Evolutionary conservation across 2,888 invertebrate genomes (phyloP), one percentile per base, ranked within the genome.

Genomic region (Therioaphis trifolii): DNA sequence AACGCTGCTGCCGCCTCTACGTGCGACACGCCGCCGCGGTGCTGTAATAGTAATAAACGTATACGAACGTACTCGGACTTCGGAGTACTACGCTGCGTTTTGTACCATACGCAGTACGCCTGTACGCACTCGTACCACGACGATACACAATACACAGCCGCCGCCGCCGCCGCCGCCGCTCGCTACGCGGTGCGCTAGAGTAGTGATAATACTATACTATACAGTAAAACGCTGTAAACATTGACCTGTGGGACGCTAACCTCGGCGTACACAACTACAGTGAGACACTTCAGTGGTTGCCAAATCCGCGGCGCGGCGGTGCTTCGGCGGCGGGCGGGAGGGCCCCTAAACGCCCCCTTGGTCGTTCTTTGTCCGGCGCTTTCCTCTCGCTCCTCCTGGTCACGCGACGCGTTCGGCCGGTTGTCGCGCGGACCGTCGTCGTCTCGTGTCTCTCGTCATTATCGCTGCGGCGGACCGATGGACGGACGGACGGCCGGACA

Each of bases 201-300:
- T n/a, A 15, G n/a, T n/a, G n/a, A n/a, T n/a, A n/a, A n/a, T n/a
- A n/a, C n/a, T n/a, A n/a, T n/a, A n/a, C n/a, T n/a, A n/a, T n/a
- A n/a, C n/a, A n/a, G n/a, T 21, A 52, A 68, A 78, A 78, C 78
- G 40, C 63, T 63, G 7, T 35, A 82, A 74, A 74, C 82, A 66
- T 82, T 82, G 82, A 82, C 82, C 82, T 82, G 82, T 82, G 82
- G 82, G 82, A 82, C 82, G 82, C 82, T 82, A 82, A 82, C 74
- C 82, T 82, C 82, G 63, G 72, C 61, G 52, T n/a, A 29, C 15
- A 7, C 35, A n/a, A n/a, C n/a, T n/a, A 7, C 35, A 24, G 63
- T 82, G 82, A 82, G 82, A 82, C 74, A 82, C 82, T 82, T 82
- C 82, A 82, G 82, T 82, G 82, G 82, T 82, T 82, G 14, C 74